Evolutionary conservation across 2,888 invertebrate genomes (phyloP).

Genomic region (Nomada fabriciana): DNA sequence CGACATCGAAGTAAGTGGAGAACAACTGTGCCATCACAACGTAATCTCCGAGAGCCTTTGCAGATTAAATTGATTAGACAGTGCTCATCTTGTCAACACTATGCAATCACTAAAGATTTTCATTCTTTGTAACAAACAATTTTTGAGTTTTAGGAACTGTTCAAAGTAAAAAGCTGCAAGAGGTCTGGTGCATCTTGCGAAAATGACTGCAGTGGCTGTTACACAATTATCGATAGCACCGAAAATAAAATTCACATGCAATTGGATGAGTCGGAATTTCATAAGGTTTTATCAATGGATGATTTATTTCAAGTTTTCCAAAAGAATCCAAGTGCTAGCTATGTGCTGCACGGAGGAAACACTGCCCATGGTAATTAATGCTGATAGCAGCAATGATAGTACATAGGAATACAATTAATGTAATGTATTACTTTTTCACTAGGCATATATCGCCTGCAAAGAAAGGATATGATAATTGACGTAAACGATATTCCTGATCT

Average conservation of each 20-base stretch:
- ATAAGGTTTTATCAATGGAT: constrained; percentile 86
- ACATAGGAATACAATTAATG: no score
- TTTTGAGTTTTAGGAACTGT: constrained; percentile 74
- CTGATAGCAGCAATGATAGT: not conserved
- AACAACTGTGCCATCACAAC: no score
- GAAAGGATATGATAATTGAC: constrained; percentile 85
- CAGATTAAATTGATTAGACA: no score
- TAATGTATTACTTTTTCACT: constrained; percentile 30
- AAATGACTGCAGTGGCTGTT: constrained; percentile 76
- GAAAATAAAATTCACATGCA: constrained; percentile 77
- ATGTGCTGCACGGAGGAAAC: constrained; percentile 90
- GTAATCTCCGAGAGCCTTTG: not conserved
- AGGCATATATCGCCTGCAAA: constrained; percentile 84
- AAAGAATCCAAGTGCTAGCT: constrained; percentile 84
- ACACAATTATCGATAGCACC: constrained; percentile 49
- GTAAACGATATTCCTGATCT: constrained; percentile 85
- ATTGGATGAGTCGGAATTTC: constrained; percentile 85
- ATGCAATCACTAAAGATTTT: no score
- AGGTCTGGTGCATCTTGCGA: constrained; percentile 82
- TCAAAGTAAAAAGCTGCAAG: constrained; percentile 80
- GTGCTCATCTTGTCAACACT: no score
- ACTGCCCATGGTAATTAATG: constrained; percentile 89
- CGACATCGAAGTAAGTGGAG: constrained; percentile 80
- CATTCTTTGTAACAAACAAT: not conserved
- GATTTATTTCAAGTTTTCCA: constrained; percentile 87